These are phyloP conservation scores for Nesidiocoris tenuis DNA, from an alignment of 2,888 invertebrate species.

Conservation along the genomic window DNA sequence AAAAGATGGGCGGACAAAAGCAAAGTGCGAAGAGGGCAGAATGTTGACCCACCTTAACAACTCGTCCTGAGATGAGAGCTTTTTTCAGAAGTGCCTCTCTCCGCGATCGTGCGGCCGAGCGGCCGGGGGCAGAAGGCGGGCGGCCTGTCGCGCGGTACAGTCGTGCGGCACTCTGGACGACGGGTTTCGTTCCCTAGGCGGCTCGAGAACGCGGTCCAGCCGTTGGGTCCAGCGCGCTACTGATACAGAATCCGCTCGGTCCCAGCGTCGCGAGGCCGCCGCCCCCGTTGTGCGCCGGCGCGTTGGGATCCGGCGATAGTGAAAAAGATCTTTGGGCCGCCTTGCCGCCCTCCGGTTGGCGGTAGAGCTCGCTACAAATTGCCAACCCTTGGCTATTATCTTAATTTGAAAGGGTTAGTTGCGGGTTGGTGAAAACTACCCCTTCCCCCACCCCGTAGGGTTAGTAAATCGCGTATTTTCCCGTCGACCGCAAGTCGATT, in stretches of 20 bases:
- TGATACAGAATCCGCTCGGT: conserved; percentile 32
- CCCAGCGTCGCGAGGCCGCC: conserved; percentile 5
- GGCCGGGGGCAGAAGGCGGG: neutral
- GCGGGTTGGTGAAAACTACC: no score
- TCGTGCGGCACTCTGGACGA: neutral
- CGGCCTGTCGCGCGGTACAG: neutral
- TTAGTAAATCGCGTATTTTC: no score
- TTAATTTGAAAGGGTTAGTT: no score
- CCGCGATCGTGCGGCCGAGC: neutral
- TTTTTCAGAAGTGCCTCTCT: neutral
- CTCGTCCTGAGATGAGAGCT: conserved; percentile 5
- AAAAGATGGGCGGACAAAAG: neutral
- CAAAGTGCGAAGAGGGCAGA: neutral
- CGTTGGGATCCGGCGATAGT: neutral
- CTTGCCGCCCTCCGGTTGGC: neutral
- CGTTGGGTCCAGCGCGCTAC: conserved; percentile 34
- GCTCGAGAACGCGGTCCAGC: neutral
- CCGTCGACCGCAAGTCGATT: no score
- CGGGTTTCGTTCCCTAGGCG: neutral
- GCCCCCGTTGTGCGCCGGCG: conserved; percentile 35
- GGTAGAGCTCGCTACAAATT: neutral
- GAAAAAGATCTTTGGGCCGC: neutral
- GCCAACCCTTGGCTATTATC: no score
- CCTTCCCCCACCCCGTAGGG: no score
- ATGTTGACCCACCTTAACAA: conserved; percentile 42